phyloP scores from a whole-genome alignment of 2,888 invertebrate species.

The Drosophila mettleri region DNA sequence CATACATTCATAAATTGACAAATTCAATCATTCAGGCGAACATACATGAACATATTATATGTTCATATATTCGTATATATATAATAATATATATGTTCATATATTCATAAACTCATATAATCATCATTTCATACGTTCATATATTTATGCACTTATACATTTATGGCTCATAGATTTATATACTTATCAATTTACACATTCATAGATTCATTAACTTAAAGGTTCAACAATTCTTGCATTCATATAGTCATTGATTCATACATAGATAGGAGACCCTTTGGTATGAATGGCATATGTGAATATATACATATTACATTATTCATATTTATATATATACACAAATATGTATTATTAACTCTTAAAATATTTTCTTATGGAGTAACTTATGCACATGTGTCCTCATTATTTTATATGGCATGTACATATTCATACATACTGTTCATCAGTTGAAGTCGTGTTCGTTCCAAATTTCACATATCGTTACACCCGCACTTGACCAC shows the following conservation, averaged over 20 bases:
- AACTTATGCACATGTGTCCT: not conserved
- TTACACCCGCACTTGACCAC: slow-evolving; percentile 46
- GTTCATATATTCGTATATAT: not conserved
- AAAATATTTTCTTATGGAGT: not conserved
- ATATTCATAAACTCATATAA: not conserved
- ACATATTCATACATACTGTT: not conserved
- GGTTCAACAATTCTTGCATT: not conserved
- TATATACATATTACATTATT: too few relatives aligned
- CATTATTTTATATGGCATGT: slow-evolving; percentile 1
- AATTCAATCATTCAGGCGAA: not conserved
- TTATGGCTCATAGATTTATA: not conserved
- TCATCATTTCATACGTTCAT: too few relatives aligned
- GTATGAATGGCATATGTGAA: too few relatives aligned
- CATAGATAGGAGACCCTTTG: too few relatives aligned
- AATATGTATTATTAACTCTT: not conserved
- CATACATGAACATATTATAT: too few relatives aligned
- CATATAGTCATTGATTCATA: not conserved
- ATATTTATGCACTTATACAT: not conserved
- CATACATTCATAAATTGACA: not conserved
- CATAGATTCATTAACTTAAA: not conserved
- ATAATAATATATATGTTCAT: too few relatives aligned
- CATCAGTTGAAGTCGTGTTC: slow-evolving; percentile 35
- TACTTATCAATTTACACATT: not conserved
- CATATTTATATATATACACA: not conserved
- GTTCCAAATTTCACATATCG: slow-evolving; percentile 40